Conservation (phyloP, 1,140 invertebrate genomes). For the Oreohelix idahoensis region DNA sequence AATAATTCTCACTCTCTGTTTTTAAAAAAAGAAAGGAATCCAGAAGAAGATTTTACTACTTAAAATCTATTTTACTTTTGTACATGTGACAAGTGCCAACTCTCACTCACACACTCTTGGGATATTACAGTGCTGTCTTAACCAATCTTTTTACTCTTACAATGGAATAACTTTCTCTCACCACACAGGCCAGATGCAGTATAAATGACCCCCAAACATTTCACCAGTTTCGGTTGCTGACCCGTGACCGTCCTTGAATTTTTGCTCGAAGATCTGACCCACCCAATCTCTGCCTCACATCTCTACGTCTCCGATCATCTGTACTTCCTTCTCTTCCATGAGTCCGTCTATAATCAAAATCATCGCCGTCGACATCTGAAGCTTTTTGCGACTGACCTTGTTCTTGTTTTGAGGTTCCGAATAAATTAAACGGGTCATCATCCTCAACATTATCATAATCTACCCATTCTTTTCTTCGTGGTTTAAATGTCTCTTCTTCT, state of each 20-base stretch:
- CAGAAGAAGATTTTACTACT: no score
- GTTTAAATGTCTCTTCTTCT: neutral
- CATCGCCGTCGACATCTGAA: neutral
- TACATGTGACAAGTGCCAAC: no score
- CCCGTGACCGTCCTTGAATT: neutral
- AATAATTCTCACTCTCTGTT: no score
- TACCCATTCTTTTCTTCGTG: constrained; percentile 18
- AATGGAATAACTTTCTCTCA: no score
- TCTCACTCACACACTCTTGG: no score
- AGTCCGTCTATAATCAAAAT: neutral
- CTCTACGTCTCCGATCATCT: neutral
- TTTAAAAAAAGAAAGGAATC: no score
- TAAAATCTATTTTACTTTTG: no score
- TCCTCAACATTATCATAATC: constrained; percentile 40
- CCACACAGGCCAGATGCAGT: no score
- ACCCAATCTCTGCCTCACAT: constrained; percentile 20
- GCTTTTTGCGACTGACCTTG: neutral
- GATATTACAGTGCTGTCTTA: no score
- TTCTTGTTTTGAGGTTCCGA: constrained; percentile 16
- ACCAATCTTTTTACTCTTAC: no score
- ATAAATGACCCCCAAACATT: no score
- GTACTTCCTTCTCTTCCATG: neutral
- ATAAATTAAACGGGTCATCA: constrained; percentile 41
- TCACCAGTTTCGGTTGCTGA: constrained; percentile 25
- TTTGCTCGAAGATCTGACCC: constrained; percentile 19